A percentile compares a stretch with the other conserved stretches of the same genome.
Evolutionary conservation across 2,113 vertebrate genomes (phyloP).

Genomic region (Nannobrachium achirus): DNA sequence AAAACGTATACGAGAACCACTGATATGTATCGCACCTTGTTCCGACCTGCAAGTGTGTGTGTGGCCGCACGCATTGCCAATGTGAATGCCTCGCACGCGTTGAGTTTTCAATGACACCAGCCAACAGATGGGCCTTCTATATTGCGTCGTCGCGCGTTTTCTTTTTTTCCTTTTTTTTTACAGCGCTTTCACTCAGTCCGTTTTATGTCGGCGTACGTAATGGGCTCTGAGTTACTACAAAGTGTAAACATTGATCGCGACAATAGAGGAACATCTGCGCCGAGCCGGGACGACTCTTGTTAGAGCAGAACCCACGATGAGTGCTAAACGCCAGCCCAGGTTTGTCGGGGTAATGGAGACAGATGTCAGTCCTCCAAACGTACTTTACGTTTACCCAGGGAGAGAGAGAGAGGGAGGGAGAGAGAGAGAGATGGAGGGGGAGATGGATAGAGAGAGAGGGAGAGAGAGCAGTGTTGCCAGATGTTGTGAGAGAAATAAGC

Average conservation of each 20-base stretch:
- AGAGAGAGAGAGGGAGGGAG: constrained; percentile 16
- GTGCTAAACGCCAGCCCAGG: constrained; percentile 31
- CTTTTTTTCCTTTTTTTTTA: constrained; percentile 35
- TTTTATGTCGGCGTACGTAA: constrained; percentile 47
- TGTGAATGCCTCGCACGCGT: no score
- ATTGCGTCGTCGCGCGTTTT: constrained; percentile 25
- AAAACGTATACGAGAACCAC: no score
- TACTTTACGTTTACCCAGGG: constrained; percentile 1
- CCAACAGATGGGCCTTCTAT: constrained; percentile 40
- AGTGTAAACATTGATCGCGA: constrained; percentile 65
- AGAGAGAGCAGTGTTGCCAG: not conserved
- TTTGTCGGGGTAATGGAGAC: constrained; percentile 40
- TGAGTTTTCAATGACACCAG: constrained; percentile 11
- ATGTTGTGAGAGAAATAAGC: no score
- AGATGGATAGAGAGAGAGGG: constrained; percentile 3
- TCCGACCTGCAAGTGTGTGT: constrained; percentile 21
- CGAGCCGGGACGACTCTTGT: constrained; percentile 47
- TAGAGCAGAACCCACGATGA: constrained; percentile 34
- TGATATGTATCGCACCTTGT: not conserved
- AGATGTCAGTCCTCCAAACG: constrained; percentile 40
- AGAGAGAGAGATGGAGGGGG: not conserved
- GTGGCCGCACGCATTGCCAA: not conserved
- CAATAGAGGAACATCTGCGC: constrained; percentile 62
- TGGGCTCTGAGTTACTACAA: constrained; percentile 52
- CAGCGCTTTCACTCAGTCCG: constrained; percentile 17